Evolutionary conservation across 2,888 invertebrate species (phyloP), one percentile per base, ranked within the genome.

Genomic region (Mythimna pallens): DNA sequence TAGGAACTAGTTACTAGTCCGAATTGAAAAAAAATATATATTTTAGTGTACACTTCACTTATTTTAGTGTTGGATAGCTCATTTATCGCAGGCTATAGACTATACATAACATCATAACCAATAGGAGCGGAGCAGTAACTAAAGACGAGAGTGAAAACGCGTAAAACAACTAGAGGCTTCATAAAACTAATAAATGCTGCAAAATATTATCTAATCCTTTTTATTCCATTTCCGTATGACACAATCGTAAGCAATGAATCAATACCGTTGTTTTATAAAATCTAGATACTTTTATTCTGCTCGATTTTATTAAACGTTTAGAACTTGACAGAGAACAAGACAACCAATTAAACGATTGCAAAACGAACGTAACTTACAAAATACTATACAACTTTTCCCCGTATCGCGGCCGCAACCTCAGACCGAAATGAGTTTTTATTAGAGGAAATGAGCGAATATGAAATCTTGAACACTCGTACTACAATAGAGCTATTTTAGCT

Each of bases 401-500:
- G 63, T 69, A 61, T 59, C 75, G 66, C 65, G 65, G 73, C 22
- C 70, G 9, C 61, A 81, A 78, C 70, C 72, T 78, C 66, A 72
- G 71, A 76, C 71, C 58, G 74, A 87, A 89, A 89, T 83, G 86
- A 85, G 84, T 87, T 85, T 84, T 85, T 83, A 89, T 87, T 86
- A 81, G 83, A 65, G 65, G 62, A 72, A 82, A 80, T 86, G 82
- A 83, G 73, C 77, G 80, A 87, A 87, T 88, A 86, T 88, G 86
- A 88, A 90, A 90, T 86, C 85, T 65, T 52, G 54, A 47, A 61
- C 14, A 36, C 78, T 80, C 63, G 72, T 71, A 71, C 68, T 75
- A 90, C 88, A 91, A 91, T 90, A 65, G 84, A 76, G 70, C 75
- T 70, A 86, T 88, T 88, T 80, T 62, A 87, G 86, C 86, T 89